phyloP scores from a whole-genome alignment of 2,797 vertebrate genomes.

The Poecilia velifera region DNA sequence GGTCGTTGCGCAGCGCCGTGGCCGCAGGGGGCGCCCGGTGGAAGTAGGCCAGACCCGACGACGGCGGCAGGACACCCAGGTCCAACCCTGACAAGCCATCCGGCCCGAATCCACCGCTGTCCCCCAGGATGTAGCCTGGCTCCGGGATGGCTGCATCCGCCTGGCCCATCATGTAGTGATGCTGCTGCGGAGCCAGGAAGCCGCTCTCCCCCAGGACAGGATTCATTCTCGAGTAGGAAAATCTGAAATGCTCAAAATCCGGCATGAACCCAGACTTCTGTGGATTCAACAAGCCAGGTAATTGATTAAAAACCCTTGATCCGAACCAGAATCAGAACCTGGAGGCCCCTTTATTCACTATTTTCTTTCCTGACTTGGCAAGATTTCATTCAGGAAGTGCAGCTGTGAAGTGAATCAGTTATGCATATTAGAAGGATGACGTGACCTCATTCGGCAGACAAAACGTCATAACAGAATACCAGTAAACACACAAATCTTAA shows the following conservation, averaged over 20 bases:
- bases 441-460: slow-evolving; percentile 11
- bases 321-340: neutral
- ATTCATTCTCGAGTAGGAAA: slow-evolving; percentile 86
- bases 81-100: slow-evolving; percentile 67
- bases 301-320: slow-evolving; percentile 17
- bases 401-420: slow-evolving; percentile 8
- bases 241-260: slow-evolving; percentile 82
- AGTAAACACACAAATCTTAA: neutral
- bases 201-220: slow-evolving; percentile 86
- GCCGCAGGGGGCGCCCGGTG: slow-evolving; percentile 76
- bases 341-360: neutral
- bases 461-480: neutral
- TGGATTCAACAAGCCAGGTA: slow-evolving; percentile 28
- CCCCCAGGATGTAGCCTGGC: slow-evolving; percentile 67
- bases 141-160: slow-evolving; percentile 66
- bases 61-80: slow-evolving; percentile 67
- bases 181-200: slow-evolving; percentile 75
- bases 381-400: slow-evolving; percentile 11
- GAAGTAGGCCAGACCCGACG: slow-evolving; percentile 66
- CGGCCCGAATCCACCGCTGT: slow-evolving; percentile 59
- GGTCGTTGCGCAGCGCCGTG: slow-evolving; percentile 89
- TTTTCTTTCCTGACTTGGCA: slow-evolving; percentile 7
- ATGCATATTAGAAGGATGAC: slow-evolving; percentile 4
- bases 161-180: slow-evolving; percentile 63
- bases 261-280: slow-evolving; percentile 77